Evolutionary conservation across 2,888 invertebrate species (phyloP).

Genomic region (Hypolimnas misippus): DNA sequence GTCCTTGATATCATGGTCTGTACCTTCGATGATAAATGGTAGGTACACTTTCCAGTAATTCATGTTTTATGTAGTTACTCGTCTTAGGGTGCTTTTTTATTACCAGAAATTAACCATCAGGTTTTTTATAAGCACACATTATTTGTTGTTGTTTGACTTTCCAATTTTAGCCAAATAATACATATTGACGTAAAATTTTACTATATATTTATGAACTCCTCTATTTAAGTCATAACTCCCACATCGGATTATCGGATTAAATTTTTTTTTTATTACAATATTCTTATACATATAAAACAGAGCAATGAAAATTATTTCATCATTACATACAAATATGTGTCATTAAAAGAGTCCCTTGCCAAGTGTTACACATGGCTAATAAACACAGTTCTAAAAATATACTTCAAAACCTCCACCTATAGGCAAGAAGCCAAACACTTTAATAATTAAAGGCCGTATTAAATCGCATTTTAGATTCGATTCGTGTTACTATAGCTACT

Average conservation of each 20-base stretch:
- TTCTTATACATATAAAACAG: too few relatives aligned
- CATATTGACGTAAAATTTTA: too few relatives aligned
- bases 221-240: too few relatives aligned
- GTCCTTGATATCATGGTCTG: background rate
- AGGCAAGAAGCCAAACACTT: slow-evolving; percentile 28
- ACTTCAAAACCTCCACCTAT: slow-evolving; percentile 15
- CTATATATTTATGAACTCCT: too few relatives aligned
- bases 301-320: slow-evolving; percentile 11
- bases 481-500: slow-evolving; percentile 44
- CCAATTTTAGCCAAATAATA: too few relatives aligned
- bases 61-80: background rate
- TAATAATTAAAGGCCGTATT: slow-evolving; percentile 22
- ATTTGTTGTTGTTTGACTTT: too few relatives aligned
- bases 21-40: background rate
- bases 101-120: too few relatives aligned
- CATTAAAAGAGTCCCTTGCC: slow-evolving; percentile 4
- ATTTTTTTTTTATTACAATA: too few relatives aligned
- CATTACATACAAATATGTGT: slow-evolving; percentile 14
- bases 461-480: slow-evolving; percentile 28
- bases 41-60: background rate
- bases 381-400: slow-evolving; percentile 27
- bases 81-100: too few relatives aligned
- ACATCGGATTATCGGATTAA: too few relatives aligned
- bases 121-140: too few relatives aligned
- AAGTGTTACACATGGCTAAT: slow-evolving; percentile 15